Percentiles rank a stretch among this genome's conserved stretches.
These are phyloP conservation scores for Elephantulus edwardii DNA, from an alignment of 2,113 vertebrate species.

Conservation along the genomic window DNA sequence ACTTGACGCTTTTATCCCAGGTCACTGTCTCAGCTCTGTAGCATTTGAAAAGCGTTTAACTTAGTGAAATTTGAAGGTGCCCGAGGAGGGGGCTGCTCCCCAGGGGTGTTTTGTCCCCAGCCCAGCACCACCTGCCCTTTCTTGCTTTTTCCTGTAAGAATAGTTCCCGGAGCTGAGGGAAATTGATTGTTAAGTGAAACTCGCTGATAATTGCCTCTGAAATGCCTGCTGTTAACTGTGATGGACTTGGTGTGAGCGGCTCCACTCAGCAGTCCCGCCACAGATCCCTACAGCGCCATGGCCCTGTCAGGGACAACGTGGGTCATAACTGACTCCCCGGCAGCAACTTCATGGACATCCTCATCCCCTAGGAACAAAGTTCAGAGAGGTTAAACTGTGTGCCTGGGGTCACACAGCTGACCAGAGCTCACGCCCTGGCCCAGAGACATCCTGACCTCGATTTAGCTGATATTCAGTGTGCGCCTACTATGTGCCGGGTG, in stretches of 20 bases:
- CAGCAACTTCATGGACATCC: background rate
- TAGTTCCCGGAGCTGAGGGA: slow-evolving; percentile 66
- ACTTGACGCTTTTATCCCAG: background rate
- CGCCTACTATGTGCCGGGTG: background rate
- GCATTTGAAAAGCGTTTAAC: background rate
- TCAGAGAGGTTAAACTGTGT: background rate
- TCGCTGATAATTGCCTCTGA: slow-evolving; percentile 79
- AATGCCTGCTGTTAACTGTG: slow-evolving; percentile 78
- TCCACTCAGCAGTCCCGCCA: slow-evolving; percentile 37
- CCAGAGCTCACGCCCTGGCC: background rate
- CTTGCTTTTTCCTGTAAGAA: slow-evolving; percentile 60
- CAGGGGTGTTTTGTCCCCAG: slow-evolving; percentile 50
- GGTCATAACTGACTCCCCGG: background rate
- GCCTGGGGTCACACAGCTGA: background rate
- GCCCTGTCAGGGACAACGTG: background rate
- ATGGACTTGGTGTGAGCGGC: slow-evolving; percentile 75
- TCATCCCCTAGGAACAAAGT: background rate
- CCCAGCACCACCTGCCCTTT: slow-evolving; percentile 2
- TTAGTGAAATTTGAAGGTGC: slow-evolving; percentile 38
- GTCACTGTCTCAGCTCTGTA: background rate
- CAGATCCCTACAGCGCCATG: background rate
- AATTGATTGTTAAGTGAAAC: slow-evolving; percentile 84
- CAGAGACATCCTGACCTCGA: background rate
- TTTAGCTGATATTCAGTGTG: background rate
- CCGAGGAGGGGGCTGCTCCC: background rate